Conservation (phyloP, 2,113 vertebrate genomes). For the Shinisaurus crocodilurus region DNA sequence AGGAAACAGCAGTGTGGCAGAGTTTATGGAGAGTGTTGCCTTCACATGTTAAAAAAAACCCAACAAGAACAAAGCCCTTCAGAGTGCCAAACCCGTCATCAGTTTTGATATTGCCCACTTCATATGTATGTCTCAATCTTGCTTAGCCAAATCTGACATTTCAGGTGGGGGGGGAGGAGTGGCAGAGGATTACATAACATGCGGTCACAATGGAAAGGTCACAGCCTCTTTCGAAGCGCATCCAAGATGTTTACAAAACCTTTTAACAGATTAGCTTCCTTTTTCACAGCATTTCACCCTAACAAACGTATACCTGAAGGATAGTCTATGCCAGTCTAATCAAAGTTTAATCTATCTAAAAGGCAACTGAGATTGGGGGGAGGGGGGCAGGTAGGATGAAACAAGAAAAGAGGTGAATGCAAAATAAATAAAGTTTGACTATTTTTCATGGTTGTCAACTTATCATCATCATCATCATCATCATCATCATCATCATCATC, state of each 20-base stretch:
- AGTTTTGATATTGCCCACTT: neutral
- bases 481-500: too few relatives aligned
- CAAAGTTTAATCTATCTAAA: too few relatives aligned
- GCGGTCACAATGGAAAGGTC: neutral
- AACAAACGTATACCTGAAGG: neutral
- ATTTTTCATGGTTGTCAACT: neutral
- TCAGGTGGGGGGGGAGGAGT: neutral
- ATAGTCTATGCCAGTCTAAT: neutral
- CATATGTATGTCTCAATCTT: too few relatives aligned
- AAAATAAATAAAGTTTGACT: neutral
- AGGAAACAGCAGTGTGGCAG: neutral
- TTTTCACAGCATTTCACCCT: neutral
- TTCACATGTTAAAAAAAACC: neutral
- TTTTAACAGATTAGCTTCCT: neutral
- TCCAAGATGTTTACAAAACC: neutral
- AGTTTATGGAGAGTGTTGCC: neutral
- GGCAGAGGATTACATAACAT: neutral
- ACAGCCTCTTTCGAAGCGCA: neutral
- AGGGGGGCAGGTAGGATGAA: neutral
- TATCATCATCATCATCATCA: neutral
- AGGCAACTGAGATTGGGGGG: too few relatives aligned
- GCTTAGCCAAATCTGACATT: neutral
- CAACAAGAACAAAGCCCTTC: neutral
- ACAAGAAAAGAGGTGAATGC: neutral
- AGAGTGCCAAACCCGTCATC: neutral